A percentile compares a stretch with the other conserved stretches of the same genome.
Conservation (phyloP, 2,888 invertebrate species). For the Meloe dianella region DNA sequence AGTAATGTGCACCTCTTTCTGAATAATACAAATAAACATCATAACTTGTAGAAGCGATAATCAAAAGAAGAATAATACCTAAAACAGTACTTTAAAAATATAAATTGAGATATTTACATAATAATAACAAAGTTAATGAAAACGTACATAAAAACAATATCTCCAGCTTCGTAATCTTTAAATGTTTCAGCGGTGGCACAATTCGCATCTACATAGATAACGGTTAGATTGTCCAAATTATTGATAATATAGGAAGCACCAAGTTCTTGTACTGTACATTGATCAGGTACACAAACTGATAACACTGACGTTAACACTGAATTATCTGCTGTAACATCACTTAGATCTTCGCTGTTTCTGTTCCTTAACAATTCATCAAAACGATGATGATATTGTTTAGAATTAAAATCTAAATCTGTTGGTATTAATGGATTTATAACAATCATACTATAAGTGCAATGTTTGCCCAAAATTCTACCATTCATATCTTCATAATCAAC, state of each 20-base stretch:
- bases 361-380: background rate
- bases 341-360: too few relatives aligned
- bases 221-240: background rate
- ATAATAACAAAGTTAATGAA: background rate
- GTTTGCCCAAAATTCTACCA: constrained; percentile 22
- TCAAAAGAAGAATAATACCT: background rate
- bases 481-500: constrained; percentile 15
- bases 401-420: background rate
- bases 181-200: constrained; percentile 18
- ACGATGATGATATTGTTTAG: background rate
- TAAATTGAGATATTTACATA: too few relatives aligned
- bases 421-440: constrained; percentile 16
- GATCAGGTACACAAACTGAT: constrained; percentile 24
- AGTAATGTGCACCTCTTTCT: too few relatives aligned
- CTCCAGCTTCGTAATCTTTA: constrained; percentile 13
- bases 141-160: constrained; percentile 24
- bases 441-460: constrained; percentile 17
- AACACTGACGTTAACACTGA: too few relatives aligned
- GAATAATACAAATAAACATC: constrained; percentile 8
- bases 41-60: constrained; percentile 6
- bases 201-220: background rate
- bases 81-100: constrained; percentile 12
- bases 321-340: too few relatives aligned
- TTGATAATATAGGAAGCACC: constrained; percentile 25
- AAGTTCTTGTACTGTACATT: constrained; percentile 24